A percentile compares a stretch with the other conserved stretches of the same genome.
These are phyloP conservation scores for Tachycineta bicolor DNA, from an alignment of 2,113 vertebrate species.

Conservation along the genomic window DNA sequence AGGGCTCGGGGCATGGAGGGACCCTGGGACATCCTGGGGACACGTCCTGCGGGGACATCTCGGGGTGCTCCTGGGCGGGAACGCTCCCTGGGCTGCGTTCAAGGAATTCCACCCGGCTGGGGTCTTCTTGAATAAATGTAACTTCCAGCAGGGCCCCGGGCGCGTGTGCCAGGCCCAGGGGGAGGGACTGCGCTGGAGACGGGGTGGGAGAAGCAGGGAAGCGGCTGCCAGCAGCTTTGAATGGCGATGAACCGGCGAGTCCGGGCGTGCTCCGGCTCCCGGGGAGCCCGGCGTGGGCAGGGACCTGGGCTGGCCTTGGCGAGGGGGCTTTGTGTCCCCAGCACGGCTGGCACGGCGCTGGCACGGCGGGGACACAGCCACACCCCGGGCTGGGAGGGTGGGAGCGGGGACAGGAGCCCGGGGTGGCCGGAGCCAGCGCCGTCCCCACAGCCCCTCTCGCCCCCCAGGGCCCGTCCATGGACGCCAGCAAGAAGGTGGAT, in stretches of 20 bases:
- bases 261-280: neutral
- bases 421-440: fast-evolving
- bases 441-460: fast-evolving
- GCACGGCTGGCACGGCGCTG: fast-evolving
- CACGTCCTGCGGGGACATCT: fast-evolving
- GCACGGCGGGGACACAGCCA: fast-evolving
- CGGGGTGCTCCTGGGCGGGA: fast-evolving
- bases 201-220: neutral
- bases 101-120: fast-evolving
- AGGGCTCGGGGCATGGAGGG: neutral
- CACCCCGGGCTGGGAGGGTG: fast-evolving
- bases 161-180: neutral
- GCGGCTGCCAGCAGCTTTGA: neutral
- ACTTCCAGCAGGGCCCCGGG: neutral
- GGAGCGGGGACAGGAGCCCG: neutral
- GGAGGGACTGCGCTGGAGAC: neutral
- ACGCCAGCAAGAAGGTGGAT: conserved; percentile 77
- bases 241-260: neutral
- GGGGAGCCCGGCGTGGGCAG: fast-evolving
- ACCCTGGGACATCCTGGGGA: neutral
- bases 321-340: neutral
- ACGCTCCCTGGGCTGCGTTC: neutral
- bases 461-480: conserved; percentile 55
- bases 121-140: neutral
- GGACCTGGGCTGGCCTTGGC: neutral